Conservation (phyloP, 2,797 vertebrate species). For the Acropternis orthonyx region DNA sequence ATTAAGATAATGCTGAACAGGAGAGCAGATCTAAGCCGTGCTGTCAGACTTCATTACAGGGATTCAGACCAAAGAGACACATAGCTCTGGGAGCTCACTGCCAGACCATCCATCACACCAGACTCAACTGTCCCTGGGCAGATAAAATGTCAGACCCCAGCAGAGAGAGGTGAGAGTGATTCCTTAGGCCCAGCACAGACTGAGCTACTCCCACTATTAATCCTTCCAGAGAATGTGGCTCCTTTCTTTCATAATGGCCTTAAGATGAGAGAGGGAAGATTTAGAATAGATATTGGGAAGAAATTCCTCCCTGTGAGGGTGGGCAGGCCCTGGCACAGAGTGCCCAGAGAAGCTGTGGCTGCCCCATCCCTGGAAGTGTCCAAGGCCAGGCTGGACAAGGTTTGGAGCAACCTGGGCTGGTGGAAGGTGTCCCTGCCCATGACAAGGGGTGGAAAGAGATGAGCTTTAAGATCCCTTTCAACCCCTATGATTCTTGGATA, state of each 20-base stretch:
- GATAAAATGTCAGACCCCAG: neutral
- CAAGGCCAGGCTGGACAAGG: fast-evolving
- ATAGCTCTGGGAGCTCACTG: neutral
- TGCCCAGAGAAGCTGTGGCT: neutral
- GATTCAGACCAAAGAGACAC: neutral
- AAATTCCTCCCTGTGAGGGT: neutral
- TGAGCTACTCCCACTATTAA: neutral
- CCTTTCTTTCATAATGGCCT: neutral
- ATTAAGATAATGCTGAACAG: neutral
- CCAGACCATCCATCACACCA: neutral
- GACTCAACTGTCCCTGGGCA: neutral
- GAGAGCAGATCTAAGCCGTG: neutral
- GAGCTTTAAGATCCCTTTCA: neutral
- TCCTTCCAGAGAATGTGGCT: neutral
- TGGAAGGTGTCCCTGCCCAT: neutral
- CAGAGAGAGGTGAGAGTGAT: neutral
- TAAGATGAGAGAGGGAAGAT: neutral
- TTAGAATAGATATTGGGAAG: neutral
- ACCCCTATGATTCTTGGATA: neutral
- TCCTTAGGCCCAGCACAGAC: neutral
- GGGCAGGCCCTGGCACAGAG: neutral
- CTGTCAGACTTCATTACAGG: neutral
- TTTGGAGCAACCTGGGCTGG: neutral
- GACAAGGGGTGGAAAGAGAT: neutral
- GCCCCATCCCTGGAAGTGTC: neutral